Conservation (phyloP, 1,140 invertebrate species). For the Octopus sinensis region DNA sequence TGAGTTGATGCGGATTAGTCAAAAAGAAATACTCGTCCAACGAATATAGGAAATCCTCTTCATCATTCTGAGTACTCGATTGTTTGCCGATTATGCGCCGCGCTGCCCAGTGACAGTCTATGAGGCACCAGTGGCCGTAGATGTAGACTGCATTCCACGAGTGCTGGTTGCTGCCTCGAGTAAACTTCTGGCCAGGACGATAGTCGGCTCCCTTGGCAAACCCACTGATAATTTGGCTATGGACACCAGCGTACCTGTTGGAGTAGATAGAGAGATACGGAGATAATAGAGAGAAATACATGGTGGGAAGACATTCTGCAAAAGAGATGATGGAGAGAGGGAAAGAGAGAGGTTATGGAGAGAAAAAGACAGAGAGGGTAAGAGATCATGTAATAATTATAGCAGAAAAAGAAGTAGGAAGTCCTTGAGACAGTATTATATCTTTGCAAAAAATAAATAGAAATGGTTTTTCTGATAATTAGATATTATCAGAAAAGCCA, state of each 20-base stretch:
- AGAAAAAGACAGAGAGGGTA: too few species aligned
- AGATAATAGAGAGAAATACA: neutral
- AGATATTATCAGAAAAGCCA: too few species aligned
- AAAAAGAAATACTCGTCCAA: conserved; percentile 58
- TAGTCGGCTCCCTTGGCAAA: conserved; percentile 59
- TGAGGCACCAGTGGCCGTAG: conserved; percentile 54
- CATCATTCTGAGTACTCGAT: conserved; percentile 29
- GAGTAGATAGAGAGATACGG: neutral
- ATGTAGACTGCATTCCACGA: conserved; percentile 58
- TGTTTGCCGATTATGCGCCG: conserved; percentile 56
- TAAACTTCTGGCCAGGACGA: conserved; percentile 55
- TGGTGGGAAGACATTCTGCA: too few species aligned
- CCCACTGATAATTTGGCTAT: conserved; percentile 56
- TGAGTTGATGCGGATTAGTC: conserved; percentile 55
- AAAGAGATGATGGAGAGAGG: too few species aligned
- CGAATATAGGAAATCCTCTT: conserved; percentile 54
- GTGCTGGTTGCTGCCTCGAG: conserved; percentile 52
- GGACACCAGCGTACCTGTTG: conserved; percentile 56
- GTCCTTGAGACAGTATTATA: too few species aligned
- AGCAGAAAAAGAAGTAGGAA: too few species aligned
- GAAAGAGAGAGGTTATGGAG: too few species aligned
- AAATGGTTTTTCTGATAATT: too few species aligned
- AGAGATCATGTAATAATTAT: too few species aligned
- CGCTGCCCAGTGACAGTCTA: conserved; percentile 58
- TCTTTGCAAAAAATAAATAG: too few species aligned